Evolutionary conservation across 2,888 invertebrate species (phyloP), one percentile per base, ranked within the genome.

Genomic region (Panzeria rudis): DNA sequence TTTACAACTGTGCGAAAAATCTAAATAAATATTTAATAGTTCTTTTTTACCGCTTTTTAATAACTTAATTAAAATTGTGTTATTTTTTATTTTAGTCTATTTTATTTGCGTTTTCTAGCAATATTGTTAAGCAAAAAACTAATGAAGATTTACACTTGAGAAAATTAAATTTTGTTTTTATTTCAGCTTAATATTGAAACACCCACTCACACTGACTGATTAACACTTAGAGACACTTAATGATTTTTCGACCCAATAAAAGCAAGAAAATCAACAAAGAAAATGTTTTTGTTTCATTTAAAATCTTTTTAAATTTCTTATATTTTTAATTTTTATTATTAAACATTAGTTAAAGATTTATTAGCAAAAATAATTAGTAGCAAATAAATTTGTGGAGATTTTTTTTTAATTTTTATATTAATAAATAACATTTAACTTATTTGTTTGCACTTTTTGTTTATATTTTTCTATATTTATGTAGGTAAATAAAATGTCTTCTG

Each of bases 211-310:
- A 29, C 29, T 29, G 29, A 61, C 38, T 38, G 4, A 23, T 15
- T 32, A 61, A 81, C 81, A 73, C 52, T 81, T 68, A 41, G 75
- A 61, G 68, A 81, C 81, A 81, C 73, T 68, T 61, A 75, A 64
- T 41, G 50, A 56, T 68, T 80, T 38, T 73, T n/a, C 9, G 25
- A 41, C 9, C 8, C 15, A 69, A 9, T n/a, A 52, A 44, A 77
- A 32, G 9, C 17, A 54, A 25, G 9, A 23, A 71, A 71, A 71
- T 4, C 35, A 56, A 4, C 44, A 71, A 20, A 56, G 38, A 32
- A 68, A 68, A 52, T 52, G 32, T 68, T 56, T n/a, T 35, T 56
- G 3, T 32, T 59, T 17, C 7, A 44, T 3, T n/a, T n/a, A n/a
- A n/a, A n/a, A 17, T n/a, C 25, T 56, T 68, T 38, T 23, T 29